phyloP scores from a whole-genome alignment of 1,140 invertebrate genomes.

The Bombus waltoni region DNA sequence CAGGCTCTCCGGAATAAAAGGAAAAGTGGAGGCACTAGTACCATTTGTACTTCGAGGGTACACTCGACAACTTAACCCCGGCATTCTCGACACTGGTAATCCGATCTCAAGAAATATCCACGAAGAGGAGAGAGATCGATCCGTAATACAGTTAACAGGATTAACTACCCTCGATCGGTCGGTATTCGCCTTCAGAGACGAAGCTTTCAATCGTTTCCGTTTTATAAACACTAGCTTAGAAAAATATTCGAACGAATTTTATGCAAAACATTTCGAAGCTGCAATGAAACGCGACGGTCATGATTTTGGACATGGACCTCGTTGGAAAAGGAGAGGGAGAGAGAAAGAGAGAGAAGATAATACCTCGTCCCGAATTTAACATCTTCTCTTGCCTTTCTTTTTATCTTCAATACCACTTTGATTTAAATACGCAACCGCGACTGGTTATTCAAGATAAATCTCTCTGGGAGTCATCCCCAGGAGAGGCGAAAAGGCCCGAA shows the following conservation, averaged over 20 bases:
- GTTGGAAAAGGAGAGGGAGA: no score
- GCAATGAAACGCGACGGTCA: background rate
- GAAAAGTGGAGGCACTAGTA: constrained; percentile 46
- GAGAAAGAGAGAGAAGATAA: constrained; percentile 11
- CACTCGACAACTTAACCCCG: constrained; percentile 70
- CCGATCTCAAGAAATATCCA: constrained; percentile 64
- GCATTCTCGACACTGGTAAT: constrained; percentile 60
- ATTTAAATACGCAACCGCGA: constrained; percentile 66
- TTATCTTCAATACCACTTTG: constrained; percentile 30
- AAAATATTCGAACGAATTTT: background rate
- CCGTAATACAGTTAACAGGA: constrained; percentile 65
- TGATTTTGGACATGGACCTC: no score
- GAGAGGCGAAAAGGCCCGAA: constrained; percentile 64
- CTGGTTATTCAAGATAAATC: constrained; percentile 66
- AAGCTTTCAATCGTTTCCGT: constrained; percentile 22
- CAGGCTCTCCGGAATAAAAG: constrained; percentile 8
- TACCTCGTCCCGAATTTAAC: constrained; percentile 54
- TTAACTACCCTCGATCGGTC: constrained; percentile 70
- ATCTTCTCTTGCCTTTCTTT: constrained; percentile 16
- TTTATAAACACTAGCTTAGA: background rate
- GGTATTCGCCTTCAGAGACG: constrained; percentile 1
- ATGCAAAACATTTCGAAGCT: background rate
- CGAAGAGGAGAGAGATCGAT: constrained; percentile 61
- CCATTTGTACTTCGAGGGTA: constrained; percentile 69
- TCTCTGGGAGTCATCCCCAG: constrained; percentile 37